These are phyloP conservation scores for Drosophila kuntzei DNA, from an alignment of 2,888 invertebrate species.

Conservation along the genomic window DNA sequence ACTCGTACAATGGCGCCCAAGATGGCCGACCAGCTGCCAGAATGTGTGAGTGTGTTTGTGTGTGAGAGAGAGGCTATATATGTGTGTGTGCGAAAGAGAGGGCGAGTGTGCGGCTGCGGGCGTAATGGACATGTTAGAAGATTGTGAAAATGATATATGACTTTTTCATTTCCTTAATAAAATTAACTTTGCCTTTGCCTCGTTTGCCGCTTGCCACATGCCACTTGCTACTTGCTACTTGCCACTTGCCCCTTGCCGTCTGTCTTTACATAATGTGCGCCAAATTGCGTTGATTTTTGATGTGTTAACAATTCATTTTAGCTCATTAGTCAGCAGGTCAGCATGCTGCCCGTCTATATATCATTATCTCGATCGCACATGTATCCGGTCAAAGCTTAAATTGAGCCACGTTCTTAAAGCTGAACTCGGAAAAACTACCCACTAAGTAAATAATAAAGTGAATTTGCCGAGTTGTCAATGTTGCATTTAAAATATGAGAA, in stretches of 20 bases:
- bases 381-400: slow-evolving; percentile 49
- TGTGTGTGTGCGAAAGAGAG: slow-evolving; percentile 5
- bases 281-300: slow-evolving; percentile 79
- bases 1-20: slow-evolving; percentile 52
- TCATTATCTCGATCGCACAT: slow-evolving; percentile 60
- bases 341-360: slow-evolving; percentile 67
- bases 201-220: slow-evolving; percentile 21
- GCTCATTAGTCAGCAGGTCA: slow-evolving; percentile 76
- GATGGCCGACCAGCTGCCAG: slow-evolving; percentile 49
- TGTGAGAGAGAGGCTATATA: neutral
- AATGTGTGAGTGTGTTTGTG: slow-evolving; percentile 7
- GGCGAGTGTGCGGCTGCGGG: slow-evolving; percentile 41
- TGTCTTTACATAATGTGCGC: slow-evolving; percentile 71
- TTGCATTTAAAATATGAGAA: slow-evolving; percentile 33
- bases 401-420: slow-evolving; percentile 42
- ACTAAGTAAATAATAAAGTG: neutral
- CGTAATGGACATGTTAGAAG: slow-evolving; percentile 80
- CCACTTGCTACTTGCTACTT: slow-evolving; percentile 8
- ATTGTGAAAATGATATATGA: slow-evolving; percentile 79
- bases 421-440: neutral
- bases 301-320: slow-evolving; percentile 78
- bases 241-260: slow-evolving; percentile 16
- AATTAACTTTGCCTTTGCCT: slow-evolving; percentile 77
- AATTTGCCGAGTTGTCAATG: neutral
- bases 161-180: slow-evolving; percentile 81